phyloP scores from a whole-genome alignment of 2,797 vertebrate species.

The Paratrypauchen microcephalus region DNA sequence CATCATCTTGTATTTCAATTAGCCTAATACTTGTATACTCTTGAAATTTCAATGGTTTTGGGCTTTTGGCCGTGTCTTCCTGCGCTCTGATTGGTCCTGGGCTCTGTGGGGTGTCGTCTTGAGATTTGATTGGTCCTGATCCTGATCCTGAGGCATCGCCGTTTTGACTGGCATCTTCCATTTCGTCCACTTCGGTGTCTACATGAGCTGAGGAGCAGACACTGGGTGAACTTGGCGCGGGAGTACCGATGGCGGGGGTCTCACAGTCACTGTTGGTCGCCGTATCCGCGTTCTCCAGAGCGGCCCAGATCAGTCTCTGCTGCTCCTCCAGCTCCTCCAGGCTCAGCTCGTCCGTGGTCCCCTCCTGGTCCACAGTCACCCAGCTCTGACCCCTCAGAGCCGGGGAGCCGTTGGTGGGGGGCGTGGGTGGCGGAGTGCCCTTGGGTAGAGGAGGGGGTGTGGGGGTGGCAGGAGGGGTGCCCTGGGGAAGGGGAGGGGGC shows the following conservation, averaged over 20 bases:
- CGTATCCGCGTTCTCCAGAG: constrained; percentile 88
- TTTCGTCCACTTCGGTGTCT: constrained; percentile 68
- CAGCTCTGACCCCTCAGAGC: constrained; percentile 67
- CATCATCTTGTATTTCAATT: constrained; percentile 9
- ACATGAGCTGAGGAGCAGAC: constrained; percentile 78
- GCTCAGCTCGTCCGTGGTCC: constrained; percentile 86
- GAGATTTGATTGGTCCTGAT: constrained; percentile 32
- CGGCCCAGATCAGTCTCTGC: constrained; percentile 91
- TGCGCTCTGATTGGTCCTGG: constrained; percentile 21
- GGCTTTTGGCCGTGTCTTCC: constrained; percentile 23
- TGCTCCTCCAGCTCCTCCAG: constrained; percentile 96
- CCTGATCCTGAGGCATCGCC: constrained; percentile 27
- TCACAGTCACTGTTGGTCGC: constrained; percentile 86
- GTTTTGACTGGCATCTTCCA: constrained; percentile 44
- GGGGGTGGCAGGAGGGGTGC: constrained; percentile 85
- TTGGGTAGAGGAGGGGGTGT: constrained; percentile 83
- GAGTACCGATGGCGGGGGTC: constrained; percentile 76
- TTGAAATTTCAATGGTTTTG: constrained; percentile 19
- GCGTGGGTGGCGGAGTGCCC: constrained; percentile 80
- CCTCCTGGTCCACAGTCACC: constrained; percentile 43
- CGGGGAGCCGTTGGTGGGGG: constrained; percentile 73
- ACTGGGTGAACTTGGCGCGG: constrained; percentile 81
- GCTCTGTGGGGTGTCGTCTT: constrained; percentile 34
- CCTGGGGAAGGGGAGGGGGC: constrained; percentile 85
- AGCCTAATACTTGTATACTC: constrained; percentile 21